Percentiles rank a stretch among this genome's conserved stretches.
These are phyloP conservation scores for Oenanthe oenanthe DNA, from an alignment of 2,113 vertebrate species.

Conservation along the genomic window DNA sequence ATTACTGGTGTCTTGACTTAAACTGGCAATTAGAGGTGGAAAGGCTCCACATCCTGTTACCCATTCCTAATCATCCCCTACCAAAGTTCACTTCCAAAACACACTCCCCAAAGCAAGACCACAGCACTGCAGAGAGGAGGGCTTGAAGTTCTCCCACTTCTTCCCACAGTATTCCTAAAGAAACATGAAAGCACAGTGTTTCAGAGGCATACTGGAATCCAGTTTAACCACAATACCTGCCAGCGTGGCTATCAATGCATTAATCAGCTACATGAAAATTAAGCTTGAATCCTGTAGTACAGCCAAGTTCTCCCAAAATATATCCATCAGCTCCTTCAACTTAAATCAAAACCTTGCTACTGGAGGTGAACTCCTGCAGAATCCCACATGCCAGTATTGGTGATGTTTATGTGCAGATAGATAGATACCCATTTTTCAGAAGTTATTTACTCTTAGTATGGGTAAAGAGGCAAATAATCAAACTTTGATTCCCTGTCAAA, in stretches of 20 bases:
- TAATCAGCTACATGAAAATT: constrained; percentile 30
- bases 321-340: background rate
- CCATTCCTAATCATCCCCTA: background rate
- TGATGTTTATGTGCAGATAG: background rate
- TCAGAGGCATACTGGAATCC: background rate
- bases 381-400: background rate
- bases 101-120: background rate
- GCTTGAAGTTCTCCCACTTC: background rate
- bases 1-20: background rate
- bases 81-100: background rate
- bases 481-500: background rate
- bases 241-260: background rate
- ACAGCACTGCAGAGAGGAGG: background rate
- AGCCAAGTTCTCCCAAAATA: background rate
- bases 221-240: constrained; percentile 7
- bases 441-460: background rate
- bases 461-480: background rate
- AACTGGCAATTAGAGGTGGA: background rate
- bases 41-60: background rate
- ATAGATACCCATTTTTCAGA: background rate
- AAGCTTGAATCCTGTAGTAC: background rate
- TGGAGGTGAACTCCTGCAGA: background rate
- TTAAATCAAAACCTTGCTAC: background rate
- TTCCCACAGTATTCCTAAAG: background rate
- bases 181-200: background rate